These are phyloP conservation scores for Macrotus californicus DNA, from an alignment of 2,113 vertebrate species.

Conservation along the genomic window DNA sequence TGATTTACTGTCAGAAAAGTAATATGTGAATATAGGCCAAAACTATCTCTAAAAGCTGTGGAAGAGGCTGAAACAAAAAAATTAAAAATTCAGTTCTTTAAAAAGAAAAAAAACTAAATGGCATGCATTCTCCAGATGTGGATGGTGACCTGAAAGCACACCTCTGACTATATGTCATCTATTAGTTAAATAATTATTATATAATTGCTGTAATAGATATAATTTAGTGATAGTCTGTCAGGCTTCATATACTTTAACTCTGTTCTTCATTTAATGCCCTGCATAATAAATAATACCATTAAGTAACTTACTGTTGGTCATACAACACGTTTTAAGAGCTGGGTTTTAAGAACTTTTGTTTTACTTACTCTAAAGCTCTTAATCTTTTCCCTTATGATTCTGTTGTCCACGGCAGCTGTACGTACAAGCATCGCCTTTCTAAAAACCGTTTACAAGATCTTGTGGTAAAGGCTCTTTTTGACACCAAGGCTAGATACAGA, in stretches of 20 bases:
- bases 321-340: neutral
- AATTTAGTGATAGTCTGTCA: neutral
- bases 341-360: neutral
- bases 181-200: neutral
- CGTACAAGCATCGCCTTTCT: neutral
- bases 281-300: neutral
- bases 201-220: neutral
- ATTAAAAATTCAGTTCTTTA: neutral
- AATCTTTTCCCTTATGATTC: neutral
- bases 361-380: neutral
- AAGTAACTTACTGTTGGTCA: neutral
- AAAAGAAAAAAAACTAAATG: neutral
- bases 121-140: neutral
- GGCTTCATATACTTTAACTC: neutral
- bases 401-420: neutral
- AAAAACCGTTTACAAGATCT: neutral
- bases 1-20: slow-evolving; percentile 13
- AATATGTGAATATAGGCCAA: neutral
- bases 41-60: neutral
- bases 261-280: neutral
- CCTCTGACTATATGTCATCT: neutral
- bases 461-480: neutral
- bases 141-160: neutral
- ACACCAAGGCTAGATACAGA: neutral
- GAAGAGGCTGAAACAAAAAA: neutral